Conservation (phyloP, 1,140 invertebrate genomes). For the Chironomus tepperi region DNA sequence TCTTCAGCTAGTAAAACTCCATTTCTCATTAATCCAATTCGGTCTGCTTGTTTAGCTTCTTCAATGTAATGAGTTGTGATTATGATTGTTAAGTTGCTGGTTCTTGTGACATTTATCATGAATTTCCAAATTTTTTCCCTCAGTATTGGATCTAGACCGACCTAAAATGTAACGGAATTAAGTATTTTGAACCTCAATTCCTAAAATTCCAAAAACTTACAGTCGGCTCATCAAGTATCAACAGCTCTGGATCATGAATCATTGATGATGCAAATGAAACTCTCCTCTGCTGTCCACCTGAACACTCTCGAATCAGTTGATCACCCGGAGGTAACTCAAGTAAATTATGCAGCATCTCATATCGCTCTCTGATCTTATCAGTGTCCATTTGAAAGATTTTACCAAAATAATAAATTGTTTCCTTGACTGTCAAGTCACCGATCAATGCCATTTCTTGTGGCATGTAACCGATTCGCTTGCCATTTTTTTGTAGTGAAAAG, state of each 20-base stretch:
- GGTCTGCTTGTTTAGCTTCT: conserved; percentile 68
- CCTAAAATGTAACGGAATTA: too few relatives aligned
- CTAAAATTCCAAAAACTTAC: conserved; percentile 33
- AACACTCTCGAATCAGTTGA: conserved; percentile 49
- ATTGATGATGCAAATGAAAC: conserved; percentile 73
- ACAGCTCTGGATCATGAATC: conserved; percentile 68
- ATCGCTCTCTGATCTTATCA: conserved; percentile 51
- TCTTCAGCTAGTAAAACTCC: conserved; percentile 74
- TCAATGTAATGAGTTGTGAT: conserved; percentile 91
- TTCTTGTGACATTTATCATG: conserved; percentile 56
- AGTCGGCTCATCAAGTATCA: conserved; percentile 83
- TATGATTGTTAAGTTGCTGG: conserved; percentile 55
- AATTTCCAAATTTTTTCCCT: conserved; percentile 80
- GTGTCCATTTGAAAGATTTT: conserved; percentile 63
- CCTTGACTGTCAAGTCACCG: conserved; percentile 68
- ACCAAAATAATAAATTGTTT: conserved; percentile 77
- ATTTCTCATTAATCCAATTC: conserved; percentile 71
- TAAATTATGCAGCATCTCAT: conserved; percentile 53
- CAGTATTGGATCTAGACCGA: conserved; percentile 75
- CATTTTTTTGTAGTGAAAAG: conserved; percentile 58
- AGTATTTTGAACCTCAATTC: too few relatives aligned
- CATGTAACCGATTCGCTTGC: conserved; percentile 67
- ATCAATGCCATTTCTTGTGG: conserved; percentile 74
- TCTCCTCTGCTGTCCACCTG: conserved; percentile 76
- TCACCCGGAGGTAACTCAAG: conserved; percentile 56